These are phyloP conservation scores for Poecilia velifera DNA, from an alignment of 2,797 vertebrate genomes.

Conservation along the genomic window DNA sequence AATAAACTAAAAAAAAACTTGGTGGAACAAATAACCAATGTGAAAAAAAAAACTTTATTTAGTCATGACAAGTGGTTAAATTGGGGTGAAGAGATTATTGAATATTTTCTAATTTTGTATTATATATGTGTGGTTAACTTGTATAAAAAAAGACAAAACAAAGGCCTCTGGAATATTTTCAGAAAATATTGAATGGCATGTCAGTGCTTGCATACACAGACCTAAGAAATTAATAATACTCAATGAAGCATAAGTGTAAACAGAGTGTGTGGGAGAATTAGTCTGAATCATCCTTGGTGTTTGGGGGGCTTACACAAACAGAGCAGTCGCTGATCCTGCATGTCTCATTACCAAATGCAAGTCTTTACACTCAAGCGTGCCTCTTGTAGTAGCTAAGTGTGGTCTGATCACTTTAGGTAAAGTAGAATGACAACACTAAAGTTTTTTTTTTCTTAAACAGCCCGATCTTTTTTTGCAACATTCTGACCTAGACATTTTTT, in stretches of 20 bases:
- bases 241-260: conserved; percentile 81
- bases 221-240: conserved; percentile 77
- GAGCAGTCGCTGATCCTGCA: conserved; percentile 71
- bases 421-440: not conserved
- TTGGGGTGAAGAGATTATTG: not conserved
- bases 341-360: conserved; percentile 66
- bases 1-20: not conserved
- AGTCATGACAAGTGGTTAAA: not conserved
- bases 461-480: not conserved
- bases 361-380: conserved; percentile 44
- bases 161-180: conserved; percentile 28
- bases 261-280: conserved; percentile 82
- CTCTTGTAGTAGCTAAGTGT: conserved; percentile 24
- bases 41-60: not conserved
- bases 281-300: conserved; percentile 83
- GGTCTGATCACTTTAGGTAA: not conserved
- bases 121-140: not conserved
- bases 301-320: conserved; percentile 79
- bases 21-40: not conserved
- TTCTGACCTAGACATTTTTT: not conserved
- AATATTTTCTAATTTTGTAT: not conserved
- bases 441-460: not conserved
- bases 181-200: conserved; percentile 69
- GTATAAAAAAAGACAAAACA: not conserved
- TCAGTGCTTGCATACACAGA: conserved; percentile 71